Base-by-base conservation (phyloP, 2,113 vertebrate genomes). In the Leucosticte australis region DNA sequence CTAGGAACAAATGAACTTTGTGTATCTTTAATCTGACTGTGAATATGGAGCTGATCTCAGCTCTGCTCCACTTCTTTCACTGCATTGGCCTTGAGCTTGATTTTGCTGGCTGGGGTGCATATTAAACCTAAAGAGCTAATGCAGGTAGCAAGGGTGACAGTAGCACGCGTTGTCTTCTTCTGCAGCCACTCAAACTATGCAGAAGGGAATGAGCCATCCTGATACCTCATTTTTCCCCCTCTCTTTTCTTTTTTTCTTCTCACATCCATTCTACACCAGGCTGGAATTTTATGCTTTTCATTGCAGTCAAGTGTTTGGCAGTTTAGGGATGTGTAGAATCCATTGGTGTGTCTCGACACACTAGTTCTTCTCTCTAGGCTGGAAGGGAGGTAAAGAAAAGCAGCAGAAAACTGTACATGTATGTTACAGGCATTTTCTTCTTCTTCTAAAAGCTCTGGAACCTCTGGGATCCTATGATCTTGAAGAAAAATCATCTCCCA, bases 401-500 rank as follows among this genome's bases (percentile, higher is more conserved):
- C 30, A 71, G 47, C 73, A 71, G 49, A 78, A 71, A 81, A 78
- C 27, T 2, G 5, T 31, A 26, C 0, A 0, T 60, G 24, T 31
- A 28, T 19, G 52, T 60, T 60, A 44, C 60, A 77, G 79, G 83
- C 11, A 6, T 76, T 70, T 86, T 69, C 75, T 53, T 88, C 63
- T 57, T 46, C 42, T 52, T 78, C 64, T 63, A 53, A 82, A 62
- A 83, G 13, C 56, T n/a, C 62, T 49, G 37, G 22, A 78, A 79
- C 37, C 23, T 78, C 39, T 84, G 77, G n/a, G 42, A 41, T 84
- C 37, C 41, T 56, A 47, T 59, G 89, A 91, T 81, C 94, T 89
- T 83, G 90, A 84, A 73, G 74, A 65, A 89, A 94, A 87, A 44
- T 70, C 78, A 44, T 70, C 78, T 95, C 87, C 50, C 20, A 73